A percentile compares a stretch with the other conserved stretches of the same genome.
phyloP scores from a whole-genome alignment of 2,797 vertebrate species.

The Cetoscarus ocellatus region DNA sequence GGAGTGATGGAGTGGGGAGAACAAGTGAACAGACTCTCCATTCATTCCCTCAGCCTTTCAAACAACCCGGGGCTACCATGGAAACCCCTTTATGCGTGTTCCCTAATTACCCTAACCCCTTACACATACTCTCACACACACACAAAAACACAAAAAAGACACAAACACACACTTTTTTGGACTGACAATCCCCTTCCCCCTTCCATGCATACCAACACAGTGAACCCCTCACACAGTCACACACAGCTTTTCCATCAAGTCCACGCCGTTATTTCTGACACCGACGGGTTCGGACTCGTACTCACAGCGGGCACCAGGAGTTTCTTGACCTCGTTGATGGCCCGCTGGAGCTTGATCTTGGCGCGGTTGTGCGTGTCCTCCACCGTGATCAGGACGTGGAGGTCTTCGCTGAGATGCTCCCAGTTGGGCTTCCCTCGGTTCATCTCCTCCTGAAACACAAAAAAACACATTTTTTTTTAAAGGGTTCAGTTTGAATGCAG shows the following conservation, averaged over 20 bases:
- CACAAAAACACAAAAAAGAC: conserved; percentile 55
- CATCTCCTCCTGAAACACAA: conserved; percentile 93
- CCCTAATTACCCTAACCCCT: conserved; percentile 85
- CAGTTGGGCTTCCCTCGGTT: conserved; percentile 99
- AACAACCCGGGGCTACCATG: conserved; percentile 82
- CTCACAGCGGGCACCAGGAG: conserved; percentile 98
- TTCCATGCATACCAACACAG: conserved; percentile 80
- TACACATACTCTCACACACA: conserved; percentile 76
- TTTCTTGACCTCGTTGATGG: conserved; percentile 98
- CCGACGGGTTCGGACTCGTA: conserved; percentile 51
- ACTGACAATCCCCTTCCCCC: conserved; percentile 73
- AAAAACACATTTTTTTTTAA: conserved; percentile 30
- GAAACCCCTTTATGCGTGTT: conserved; percentile 83
- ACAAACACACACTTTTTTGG: conserved; percentile 66
- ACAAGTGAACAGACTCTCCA: conserved; percentile 83
- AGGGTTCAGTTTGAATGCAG: conserved; percentile 50
- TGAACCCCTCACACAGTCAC: conserved; percentile 65
- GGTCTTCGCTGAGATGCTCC: conserved; percentile 99
- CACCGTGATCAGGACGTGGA: conserved; percentile 98
- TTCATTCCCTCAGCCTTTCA: conserved; percentile 84
- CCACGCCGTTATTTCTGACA: conserved; percentile 17
- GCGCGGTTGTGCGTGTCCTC: conserved; percentile 99
- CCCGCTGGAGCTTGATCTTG: conserved; percentile 98
- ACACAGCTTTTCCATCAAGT: conserved; percentile 35
- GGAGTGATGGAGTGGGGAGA: conserved; percentile 82